Base-by-base conservation (phyloP, 2,113 vertebrate species). In the Pogonocichla stellata region DNA sequence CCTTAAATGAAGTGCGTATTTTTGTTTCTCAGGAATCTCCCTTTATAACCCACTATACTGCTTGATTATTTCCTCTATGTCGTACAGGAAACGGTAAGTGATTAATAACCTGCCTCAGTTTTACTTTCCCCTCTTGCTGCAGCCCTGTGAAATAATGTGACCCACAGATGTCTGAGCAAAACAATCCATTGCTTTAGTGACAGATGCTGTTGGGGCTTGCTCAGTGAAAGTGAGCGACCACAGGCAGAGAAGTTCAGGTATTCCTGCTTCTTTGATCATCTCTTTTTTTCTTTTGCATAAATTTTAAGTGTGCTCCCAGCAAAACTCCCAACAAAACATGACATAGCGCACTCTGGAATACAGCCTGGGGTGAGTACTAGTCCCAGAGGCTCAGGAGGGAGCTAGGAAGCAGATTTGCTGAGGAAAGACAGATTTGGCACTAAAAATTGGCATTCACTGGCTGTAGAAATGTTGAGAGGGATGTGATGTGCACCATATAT, bases 101-200 rank as follows among this genome's bases (percentile, higher is more conserved):
- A 98, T 98, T 98, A 98, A 98, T 98, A 97, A 97, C 90, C 96
- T 93, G 53, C 93, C 95, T 97, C 92, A 93, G 80, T 97, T 97
- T 96, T 96, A 91, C 95, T 97, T 97, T 98, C 93, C 88, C 90
- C 92, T 97, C 91, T 97, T 97, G 91, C 93, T 97, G 80, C 88
- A 96, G 92, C 88, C 89, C 95, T 96, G 33, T 97, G 92, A 96
- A 97, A 95, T 97, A 97, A 97, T 96, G 96, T 97, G 97, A 97
- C 95, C 97, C 96, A 82, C 96, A 97, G 97, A 97, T 98, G 95
- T 98, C 97, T 97, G 94, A 94, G 95, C 88, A 97, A 91, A 97
- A 95, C 79, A 96, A 90, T 95, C 96, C 88, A 82, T 93, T 95
- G 95, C 93, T 14, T 91, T 95, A 95, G 95, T 97, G 96, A 96